These are phyloP conservation scores for Patiria miniata DNA, from an alignment of 35 echinoderm and acorn worm genomes.

Conservation along the genomic window DNA sequence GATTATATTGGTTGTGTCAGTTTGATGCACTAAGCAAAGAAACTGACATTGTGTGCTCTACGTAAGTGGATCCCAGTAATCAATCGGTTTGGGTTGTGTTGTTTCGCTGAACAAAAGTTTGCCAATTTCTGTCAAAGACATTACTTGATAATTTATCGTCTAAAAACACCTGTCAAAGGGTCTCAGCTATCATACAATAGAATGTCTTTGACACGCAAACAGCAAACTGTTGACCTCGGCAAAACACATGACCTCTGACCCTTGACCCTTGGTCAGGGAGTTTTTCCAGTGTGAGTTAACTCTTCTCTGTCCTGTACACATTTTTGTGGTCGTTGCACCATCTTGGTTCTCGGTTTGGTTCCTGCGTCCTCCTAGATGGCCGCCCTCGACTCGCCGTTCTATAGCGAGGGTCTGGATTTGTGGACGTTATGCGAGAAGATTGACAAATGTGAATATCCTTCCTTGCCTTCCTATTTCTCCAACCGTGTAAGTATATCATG, in stretches of 20 bases:
- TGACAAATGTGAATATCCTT: conserved; percentile 91
- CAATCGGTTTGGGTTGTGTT: too few relatives aligned
- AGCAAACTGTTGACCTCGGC: background rate
- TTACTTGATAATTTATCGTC: too few relatives aligned
- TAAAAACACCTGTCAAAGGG: too few relatives aligned
- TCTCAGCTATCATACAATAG: too few relatives aligned
- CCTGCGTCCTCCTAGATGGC: conserved; percentile 69
- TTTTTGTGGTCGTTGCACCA: conserved; percentile 26
- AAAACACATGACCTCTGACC: background rate
- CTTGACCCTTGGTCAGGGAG: background rate
- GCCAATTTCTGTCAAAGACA: too few relatives aligned
- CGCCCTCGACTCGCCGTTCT: conserved; percentile 92
- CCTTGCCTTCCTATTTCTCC: conserved; percentile 74
- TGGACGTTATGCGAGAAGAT: conserved; percentile 89
- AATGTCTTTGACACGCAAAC: too few relatives aligned
- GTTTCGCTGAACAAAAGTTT: too few relatives aligned
- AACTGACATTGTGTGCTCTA: too few relatives aligned
- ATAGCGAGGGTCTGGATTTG: conserved; percentile 86
- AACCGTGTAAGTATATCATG: conserved; percentile 68
- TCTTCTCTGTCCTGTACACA: conserved; percentile 63
- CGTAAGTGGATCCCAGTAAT: too few relatives aligned
- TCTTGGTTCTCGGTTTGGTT: conserved; percentile 15
- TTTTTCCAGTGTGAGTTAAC: conserved; percentile 36
- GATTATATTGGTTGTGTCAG: too few relatives aligned
- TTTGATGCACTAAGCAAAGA: too few relatives aligned